Percentiles rank a stretch among this genome's conserved stretches.
These are phyloP conservation scores for Charaxes varanes DNA, from an alignment of 1,140 invertebrate species.

Conservation along the genomic window DNA sequence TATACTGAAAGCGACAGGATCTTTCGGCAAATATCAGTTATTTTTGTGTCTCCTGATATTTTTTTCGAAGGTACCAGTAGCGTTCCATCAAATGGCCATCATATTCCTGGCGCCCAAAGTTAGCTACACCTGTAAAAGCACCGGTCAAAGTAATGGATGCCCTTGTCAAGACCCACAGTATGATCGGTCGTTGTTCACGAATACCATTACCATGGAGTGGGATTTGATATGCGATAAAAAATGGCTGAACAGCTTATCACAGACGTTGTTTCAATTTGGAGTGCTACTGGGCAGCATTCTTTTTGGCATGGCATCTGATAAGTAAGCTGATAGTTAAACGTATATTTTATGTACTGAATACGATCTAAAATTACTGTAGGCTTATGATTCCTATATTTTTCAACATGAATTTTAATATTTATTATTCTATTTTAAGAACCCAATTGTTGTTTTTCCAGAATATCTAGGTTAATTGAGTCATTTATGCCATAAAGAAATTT, in stretches of 20 bases:
- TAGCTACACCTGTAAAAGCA: slow-evolving; percentile 55
- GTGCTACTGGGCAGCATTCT: slow-evolving; percentile 59
- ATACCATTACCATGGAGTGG: slow-evolving; percentile 84
- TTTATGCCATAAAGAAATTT: too few species aligned
- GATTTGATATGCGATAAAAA: slow-evolving; percentile 80
- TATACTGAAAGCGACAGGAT: slow-evolving; percentile 76
- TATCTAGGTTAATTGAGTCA: too few species aligned
- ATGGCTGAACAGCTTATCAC: slow-evolving; percentile 80
- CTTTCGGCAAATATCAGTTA: slow-evolving; percentile 82
- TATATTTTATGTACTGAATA: too few species aligned
- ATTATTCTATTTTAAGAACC: background rate
- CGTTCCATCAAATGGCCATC: slow-evolving; percentile 81
- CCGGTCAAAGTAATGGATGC: slow-evolving; percentile 35
- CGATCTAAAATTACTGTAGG: too few species aligned
- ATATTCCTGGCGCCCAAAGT: slow-evolving; percentile 78
- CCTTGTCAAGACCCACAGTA: slow-evolving; percentile 77
- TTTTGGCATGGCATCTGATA: slow-evolving; percentile 69
- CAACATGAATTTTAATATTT: background rate
- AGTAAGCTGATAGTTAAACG: slow-evolving; percentile 29
- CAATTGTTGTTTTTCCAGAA: too few species aligned
- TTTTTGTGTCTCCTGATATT: slow-evolving; percentile 78
- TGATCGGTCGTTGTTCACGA: slow-evolving; percentile 78
- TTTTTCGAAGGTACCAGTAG: slow-evolving; percentile 80
- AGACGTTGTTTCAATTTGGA: slow-evolving; percentile 72
- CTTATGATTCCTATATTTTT: too few species aligned